phyloP scores from a whole-genome alignment of 2,888 invertebrate genomes.

The Cataglyphis albicans region DNA sequence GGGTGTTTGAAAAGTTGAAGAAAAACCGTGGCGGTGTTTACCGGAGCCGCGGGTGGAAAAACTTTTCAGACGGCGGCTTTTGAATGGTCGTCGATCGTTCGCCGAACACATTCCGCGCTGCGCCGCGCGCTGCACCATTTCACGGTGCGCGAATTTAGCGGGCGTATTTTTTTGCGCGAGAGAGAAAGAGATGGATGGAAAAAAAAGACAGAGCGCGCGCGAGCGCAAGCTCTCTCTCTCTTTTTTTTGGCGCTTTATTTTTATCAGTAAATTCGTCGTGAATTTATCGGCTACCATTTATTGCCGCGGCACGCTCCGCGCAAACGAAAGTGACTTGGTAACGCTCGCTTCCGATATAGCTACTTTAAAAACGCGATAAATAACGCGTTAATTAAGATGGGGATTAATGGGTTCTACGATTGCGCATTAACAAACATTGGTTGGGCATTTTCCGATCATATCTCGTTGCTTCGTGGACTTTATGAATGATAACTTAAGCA shows the following conservation, averaged over 20 bases:
- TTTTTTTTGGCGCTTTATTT: slow-evolving; percentile 61
- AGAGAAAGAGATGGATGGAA: not conserved
- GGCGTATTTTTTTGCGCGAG: slow-evolving; percentile 50
- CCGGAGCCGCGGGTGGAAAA: slow-evolving; percentile 72
- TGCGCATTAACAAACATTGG: slow-evolving; percentile 7
- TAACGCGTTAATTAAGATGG: slow-evolving; percentile 62
- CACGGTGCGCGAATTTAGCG: slow-evolving; percentile 72
- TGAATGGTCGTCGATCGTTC: slow-evolving; percentile 77
- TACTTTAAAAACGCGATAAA: slow-evolving; percentile 48
- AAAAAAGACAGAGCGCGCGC: not conserved
- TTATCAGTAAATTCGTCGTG: slow-evolving; percentile 72
- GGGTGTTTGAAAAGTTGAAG: slow-evolving; percentile 70
- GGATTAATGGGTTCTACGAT: slow-evolving; percentile 31
- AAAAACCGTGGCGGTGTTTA: slow-evolving; percentile 75
- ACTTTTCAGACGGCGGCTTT: slow-evolving; percentile 78
- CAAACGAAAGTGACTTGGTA: slow-evolving; percentile 65
- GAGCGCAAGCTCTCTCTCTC: not conserved
- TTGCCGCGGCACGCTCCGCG: slow-evolving; percentile 59
- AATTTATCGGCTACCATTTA: slow-evolving; percentile 74
- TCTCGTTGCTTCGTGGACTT: not conserved
- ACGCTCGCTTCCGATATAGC: slow-evolving; percentile 48
- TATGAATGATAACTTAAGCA: not conserved
- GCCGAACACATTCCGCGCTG: slow-evolving; percentile 68
- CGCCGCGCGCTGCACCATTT: slow-evolving; percentile 70
- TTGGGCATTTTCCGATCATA: not conserved